A percentile compares a stretch with the other conserved stretches of the same genome.
phyloP scores from a whole-genome alignment of 2,888 invertebrate genomes.

The Drosophila prostipennis region DNA sequence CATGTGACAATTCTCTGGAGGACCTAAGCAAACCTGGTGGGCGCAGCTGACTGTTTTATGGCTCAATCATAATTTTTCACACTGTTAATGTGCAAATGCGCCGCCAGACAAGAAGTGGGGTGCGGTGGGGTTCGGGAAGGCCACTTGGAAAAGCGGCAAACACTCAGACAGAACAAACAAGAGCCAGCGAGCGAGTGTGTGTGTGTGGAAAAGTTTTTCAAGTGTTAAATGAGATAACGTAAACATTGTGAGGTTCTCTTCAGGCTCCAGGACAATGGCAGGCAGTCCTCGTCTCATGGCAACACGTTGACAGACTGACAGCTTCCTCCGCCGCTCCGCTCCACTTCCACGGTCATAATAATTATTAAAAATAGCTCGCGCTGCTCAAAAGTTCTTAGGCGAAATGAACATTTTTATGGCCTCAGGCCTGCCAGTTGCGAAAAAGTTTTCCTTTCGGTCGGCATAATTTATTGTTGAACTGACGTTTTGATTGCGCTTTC shows the following conservation, averaged over 20 bases:
- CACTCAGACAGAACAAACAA: constrained; percentile 30
- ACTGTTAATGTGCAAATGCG: constrained; percentile 80
- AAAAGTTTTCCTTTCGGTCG: constrained; percentile 14
- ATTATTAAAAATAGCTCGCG: constrained; percentile 66
- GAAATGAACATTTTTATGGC: constrained; percentile 39
- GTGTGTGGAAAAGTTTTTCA: constrained; percentile 65
- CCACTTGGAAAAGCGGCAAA: constrained; percentile 35
- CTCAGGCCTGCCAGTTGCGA: constrained; percentile 26
- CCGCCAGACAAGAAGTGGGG: constrained; percentile 24
- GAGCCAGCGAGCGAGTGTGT: constrained; percentile 2
- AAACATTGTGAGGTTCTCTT: constrained; percentile 55
- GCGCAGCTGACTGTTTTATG: constrained; percentile 78
- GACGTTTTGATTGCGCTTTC: constrained; percentile 71
- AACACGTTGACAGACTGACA: constrained; percentile 51
- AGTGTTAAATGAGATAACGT: constrained; percentile 78
- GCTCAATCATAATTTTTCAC: constrained; percentile 81
- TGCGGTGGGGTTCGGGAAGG: neutral
- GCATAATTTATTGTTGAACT: constrained; percentile 65
- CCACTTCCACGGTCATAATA: constrained; percentile 44
- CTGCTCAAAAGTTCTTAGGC: constrained; percentile 30
- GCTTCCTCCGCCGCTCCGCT: neutral
- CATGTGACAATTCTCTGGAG: constrained; percentile 30
- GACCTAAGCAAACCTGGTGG: constrained; percentile 43
- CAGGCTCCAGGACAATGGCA: constrained; percentile 11
- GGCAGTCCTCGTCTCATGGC: constrained; percentile 13